These are phyloP conservation scores for Zelleria hepariella DNA, from an alignment of 2,888 invertebrate species.

Conservation along the genomic window DNA sequence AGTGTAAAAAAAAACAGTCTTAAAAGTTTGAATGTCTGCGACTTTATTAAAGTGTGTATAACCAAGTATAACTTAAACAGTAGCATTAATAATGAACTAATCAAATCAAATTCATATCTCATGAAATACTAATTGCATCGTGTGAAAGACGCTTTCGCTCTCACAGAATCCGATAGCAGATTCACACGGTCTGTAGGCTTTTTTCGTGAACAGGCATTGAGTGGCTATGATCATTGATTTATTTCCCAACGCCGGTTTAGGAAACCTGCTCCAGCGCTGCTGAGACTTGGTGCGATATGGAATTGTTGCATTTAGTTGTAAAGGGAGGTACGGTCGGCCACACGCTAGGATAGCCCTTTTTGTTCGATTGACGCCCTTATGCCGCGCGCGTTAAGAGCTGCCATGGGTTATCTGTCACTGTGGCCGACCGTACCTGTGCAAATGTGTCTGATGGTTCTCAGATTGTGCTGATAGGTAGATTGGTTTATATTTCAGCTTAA, in stretches of 20 bases:
- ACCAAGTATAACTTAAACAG: no score
- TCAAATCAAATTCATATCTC: neutral
- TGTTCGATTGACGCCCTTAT: no score
- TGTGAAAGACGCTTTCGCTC: constrained; percentile 31
- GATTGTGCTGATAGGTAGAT: no score
- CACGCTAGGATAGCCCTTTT: no score
- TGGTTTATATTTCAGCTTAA: neutral
- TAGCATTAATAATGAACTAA: neutral
- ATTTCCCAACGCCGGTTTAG: constrained; percentile 70
- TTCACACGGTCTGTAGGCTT: constrained; percentile 58
- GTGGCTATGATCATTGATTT: constrained; percentile 52
- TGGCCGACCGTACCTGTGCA: no score
- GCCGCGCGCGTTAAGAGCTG: no score
- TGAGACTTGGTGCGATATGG: constrained; percentile 60
- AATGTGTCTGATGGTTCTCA: neutral
- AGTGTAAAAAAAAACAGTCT: no score
- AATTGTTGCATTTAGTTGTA: constrained; percentile 25
- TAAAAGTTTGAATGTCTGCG: no score
- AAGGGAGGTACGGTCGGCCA: no score
- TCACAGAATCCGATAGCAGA: constrained; percentile 58
- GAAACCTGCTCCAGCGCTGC: constrained; percentile 56
- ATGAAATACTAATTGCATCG: neutral
- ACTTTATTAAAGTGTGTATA: no score
- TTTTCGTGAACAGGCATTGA: constrained; percentile 36
- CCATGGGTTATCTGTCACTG: no score